Evolutionary conservation across 2,113 vertebrate species (phyloP).

Genomic region (Ictalurus punctatus): DNA sequence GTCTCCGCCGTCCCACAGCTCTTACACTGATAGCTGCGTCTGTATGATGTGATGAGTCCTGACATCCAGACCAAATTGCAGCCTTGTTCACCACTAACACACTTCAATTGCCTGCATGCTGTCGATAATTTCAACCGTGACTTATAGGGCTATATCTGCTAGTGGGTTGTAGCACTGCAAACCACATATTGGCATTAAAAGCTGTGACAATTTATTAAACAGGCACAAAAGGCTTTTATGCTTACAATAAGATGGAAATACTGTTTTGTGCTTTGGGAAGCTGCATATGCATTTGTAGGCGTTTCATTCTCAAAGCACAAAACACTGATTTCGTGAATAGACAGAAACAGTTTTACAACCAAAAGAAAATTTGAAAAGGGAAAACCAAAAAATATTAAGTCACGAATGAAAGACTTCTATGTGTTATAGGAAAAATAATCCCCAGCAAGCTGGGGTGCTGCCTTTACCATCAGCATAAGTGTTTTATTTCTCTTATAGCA

Average conservation of each 20-base stretch:
- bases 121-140: slow-evolving; percentile 15
- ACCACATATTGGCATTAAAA: not conserved
- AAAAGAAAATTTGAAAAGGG: not conserved
- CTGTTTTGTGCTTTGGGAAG: not conserved
- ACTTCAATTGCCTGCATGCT: not conserved
- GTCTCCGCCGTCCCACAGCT: not conserved
- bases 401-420: not conserved
- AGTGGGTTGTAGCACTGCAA: not conserved
- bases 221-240: not conserved
- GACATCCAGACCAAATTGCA: slow-evolving; percentile 16
- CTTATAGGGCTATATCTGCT: not conserved
- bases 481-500: not conserved
- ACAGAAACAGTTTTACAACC: not conserved
- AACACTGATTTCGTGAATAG: not conserved
- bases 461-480: not conserved
- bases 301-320: not conserved
- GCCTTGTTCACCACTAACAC: slow-evolving; percentile 11
- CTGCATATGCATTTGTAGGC: not conserved
- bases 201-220: not conserved
- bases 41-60: slow-evolving; percentile 17
- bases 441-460: not conserved
- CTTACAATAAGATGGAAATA: not conserved
- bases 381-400: not conserved
- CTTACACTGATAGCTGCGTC: not conserved
- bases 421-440: not conserved